Evolutionary conservation across 2,888 invertebrate species (phyloP).

Genomic region (Tromatobia lineatoria): DNA sequence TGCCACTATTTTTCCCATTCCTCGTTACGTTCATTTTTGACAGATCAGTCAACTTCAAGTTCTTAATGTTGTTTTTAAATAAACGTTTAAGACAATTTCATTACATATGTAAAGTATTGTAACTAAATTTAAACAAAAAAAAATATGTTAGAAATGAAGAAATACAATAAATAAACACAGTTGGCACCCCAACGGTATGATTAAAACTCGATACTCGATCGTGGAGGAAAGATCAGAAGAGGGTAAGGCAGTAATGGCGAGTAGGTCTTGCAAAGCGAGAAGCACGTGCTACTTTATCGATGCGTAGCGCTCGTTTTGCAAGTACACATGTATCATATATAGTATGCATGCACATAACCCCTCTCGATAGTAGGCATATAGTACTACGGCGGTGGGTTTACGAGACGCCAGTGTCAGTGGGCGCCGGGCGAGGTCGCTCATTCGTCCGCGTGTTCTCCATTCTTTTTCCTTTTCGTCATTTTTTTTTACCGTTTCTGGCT

Average conservation of each 20-base stretch:
- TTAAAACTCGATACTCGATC: background rate
- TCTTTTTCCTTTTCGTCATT: conserved; percentile 11
- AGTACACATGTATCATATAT: conserved; percentile 43
- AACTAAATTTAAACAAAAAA: too few species aligned
- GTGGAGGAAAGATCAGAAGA: background rate
- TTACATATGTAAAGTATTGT: too few species aligned
- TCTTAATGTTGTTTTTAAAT: too few species aligned
- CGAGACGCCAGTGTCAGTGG: conserved; percentile 17
- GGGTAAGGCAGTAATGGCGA: conserved; percentile 28
- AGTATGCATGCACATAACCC: conserved; percentile 7
- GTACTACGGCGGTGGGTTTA: conserved; percentile 18
- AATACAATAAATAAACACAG: background rate
- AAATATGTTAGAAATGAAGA: background rate
- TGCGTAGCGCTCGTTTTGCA: conserved; percentile 57
- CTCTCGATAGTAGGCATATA: conserved; percentile 3
- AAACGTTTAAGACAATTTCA: too few species aligned
- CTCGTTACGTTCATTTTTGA: too few species aligned
- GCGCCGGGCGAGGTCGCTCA: conserved; percentile 46
- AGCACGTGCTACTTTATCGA: conserved; percentile 69
- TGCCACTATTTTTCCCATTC: too few species aligned
- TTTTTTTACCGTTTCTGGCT: background rate
- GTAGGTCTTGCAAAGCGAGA: conserved; percentile 36
- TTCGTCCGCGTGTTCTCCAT: conserved; percentile 48
- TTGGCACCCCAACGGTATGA: too few species aligned
- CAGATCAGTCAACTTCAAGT: too few species aligned